phyloP scores from a whole-genome alignment of 2,888 invertebrate genomes.

The Notodonta ziczac region DNA sequence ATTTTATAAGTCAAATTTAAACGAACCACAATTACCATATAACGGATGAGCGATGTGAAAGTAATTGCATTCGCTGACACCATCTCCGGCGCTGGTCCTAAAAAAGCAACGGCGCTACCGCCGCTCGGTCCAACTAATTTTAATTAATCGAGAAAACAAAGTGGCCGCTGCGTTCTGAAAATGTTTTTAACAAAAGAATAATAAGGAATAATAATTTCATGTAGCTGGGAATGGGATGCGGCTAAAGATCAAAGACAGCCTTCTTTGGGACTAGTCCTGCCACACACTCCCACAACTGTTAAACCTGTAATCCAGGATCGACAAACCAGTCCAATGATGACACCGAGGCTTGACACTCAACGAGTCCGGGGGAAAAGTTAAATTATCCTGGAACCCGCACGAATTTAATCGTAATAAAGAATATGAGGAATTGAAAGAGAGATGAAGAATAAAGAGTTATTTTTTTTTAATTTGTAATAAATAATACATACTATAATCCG shows the following conservation, averaged over 20 bases:
- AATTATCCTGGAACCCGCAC: too few relatives aligned
- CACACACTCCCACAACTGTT: too few relatives aligned
- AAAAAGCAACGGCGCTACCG: conserved; percentile 50
- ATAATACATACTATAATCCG: too few relatives aligned
- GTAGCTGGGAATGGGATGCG: conserved; percentile 29
- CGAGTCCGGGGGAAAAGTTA: too few relatives aligned
- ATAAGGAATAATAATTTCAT: conserved; percentile 63
- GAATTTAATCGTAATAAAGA: too few relatives aligned
- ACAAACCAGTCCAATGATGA: too few relatives aligned
- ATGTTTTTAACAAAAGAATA: conserved; percentile 65
- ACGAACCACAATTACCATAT: not conserved
- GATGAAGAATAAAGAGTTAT: too few relatives aligned
- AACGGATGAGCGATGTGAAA: conserved; percentile 7
- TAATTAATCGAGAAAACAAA: conserved; percentile 78
- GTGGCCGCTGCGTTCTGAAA: conserved; percentile 58
- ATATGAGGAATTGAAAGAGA: too few relatives aligned
- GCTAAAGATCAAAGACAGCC: not conserved
- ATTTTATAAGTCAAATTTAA: not conserved
- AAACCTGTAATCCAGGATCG: too few relatives aligned
- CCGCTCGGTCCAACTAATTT: conserved; percentile 66
- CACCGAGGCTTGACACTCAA: too few relatives aligned
- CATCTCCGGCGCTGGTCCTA: conserved; percentile 29
- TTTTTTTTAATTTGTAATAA: too few relatives aligned
- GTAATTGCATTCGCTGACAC: conserved; percentile 9
- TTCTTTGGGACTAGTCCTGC: too few relatives aligned